A percentile compares a stretch with the other conserved stretches of the same genome.
Evolutionary conservation across 2,113 vertebrate species (phyloP).

Genomic region (Stictonetta naevosa): DNA sequence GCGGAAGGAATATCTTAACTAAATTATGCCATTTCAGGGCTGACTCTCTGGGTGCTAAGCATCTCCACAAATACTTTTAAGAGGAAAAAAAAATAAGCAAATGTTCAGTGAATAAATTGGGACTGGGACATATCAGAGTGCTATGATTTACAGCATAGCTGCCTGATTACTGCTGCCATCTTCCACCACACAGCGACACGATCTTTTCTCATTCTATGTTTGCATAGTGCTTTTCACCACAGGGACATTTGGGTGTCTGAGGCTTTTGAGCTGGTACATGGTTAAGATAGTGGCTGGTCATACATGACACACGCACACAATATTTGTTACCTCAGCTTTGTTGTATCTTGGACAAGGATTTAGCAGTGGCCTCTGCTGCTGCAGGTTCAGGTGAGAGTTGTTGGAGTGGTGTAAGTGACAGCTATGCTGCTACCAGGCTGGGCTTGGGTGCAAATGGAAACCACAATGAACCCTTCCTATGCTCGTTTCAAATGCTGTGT

Average conservation of each 20-base stretch:
- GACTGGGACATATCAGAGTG: not conserved
- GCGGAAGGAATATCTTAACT: not conserved
- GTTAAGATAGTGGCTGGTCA: not conserved
- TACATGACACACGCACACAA: not conserved
- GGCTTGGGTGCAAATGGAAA: not conserved
- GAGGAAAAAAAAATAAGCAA: not conserved
- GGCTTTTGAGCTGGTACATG: not conserved
- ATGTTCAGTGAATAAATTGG: not conserved
- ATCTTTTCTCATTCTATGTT: not conserved
- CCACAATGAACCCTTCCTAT: not conserved
- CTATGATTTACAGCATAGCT: not conserved
- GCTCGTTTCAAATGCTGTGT: not conserved
- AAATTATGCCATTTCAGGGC: not conserved
- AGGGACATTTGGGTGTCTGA: not conserved
- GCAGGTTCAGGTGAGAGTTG: not conserved
- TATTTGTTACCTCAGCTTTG: not conserved
- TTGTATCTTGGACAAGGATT: not conserved
- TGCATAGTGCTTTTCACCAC: not conserved
- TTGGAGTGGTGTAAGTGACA: not conserved
- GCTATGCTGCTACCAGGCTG: not conserved
- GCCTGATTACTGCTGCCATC: not conserved
- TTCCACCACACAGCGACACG: fast-evolving
- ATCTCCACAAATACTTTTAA: not conserved
- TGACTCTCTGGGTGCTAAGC: not conserved
- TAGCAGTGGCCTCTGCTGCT: not conserved